Evolutionary conservation across 2,113 vertebrate genomes (phyloP), one percentile per base, ranked within the genome.

Genomic region (Junco hyemalis): DNA sequence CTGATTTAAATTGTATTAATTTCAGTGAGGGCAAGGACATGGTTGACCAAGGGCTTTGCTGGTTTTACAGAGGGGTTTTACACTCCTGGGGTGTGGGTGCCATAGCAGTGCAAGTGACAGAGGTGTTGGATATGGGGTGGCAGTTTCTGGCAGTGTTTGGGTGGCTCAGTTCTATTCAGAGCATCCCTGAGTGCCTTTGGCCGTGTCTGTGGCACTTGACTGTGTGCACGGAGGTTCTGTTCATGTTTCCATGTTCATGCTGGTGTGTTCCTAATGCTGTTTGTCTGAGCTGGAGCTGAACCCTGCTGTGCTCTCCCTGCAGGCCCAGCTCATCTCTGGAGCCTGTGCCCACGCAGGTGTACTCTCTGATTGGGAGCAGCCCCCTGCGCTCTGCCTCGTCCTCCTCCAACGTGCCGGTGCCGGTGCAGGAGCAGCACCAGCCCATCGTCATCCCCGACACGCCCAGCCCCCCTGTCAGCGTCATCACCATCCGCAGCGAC

Each of bases 401-500:
- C n/a, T 97, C 98, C 11, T 97, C 97, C 79, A 98, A 97, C 4
- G 98, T 98, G 33, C 97, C 99, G 28, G 92, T 98, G 44, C 98
- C 98, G 3, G 97, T 95, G 64, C 98, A 98, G 89, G 98, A 98
- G 82, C 98, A 98, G 95, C 98, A 98, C 72, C 99, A 99, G 97
- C 99, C 99, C 60, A 99, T 99, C 72, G 90, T 99, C 84, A 99
- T 99, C 97, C 99, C 99, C 2, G 99, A 99, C 97, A 99, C 99
- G 5, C 99, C 99, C 0, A 99, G 99, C 95, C 99, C 99, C 3
- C 98, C 99, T 1, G 98, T 99, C 97, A 99, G 99, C 88, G 99
- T 99, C 97, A 99, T 99, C 98, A 99, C 99, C 95, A 99, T 99
- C 95, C 99, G 99, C 96, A 99, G 99, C 10, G 99, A 99, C 98